A percentile compares a stretch with the other conserved stretches of the same genome.
phyloP scores from a whole-genome alignment of 1,140 invertebrate genomes.

The Lasioglossum albipes region DNA sequence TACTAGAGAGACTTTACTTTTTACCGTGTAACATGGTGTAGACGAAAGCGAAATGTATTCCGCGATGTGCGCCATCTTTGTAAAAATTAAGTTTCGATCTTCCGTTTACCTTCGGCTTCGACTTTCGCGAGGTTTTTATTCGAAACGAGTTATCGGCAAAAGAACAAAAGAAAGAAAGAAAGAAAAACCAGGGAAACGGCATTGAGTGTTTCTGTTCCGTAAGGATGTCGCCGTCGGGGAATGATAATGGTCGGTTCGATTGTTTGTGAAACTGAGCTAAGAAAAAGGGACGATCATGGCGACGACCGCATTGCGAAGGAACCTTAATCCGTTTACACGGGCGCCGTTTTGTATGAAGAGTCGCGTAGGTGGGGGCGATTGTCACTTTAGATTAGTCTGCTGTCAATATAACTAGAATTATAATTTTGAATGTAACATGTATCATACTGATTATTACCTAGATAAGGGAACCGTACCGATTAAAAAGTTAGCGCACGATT shows the following conservation, averaged over 20 bases:
- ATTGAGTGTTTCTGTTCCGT: too few relatives aligned
- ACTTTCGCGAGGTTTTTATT: slow-evolving; percentile 12
- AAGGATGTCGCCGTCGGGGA: neutral
- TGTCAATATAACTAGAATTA: slow-evolving; percentile 74
- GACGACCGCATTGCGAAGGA: slow-evolving; percentile 14
- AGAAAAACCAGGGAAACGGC: neutral
- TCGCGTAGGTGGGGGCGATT: slow-evolving; percentile 50
- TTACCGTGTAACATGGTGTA: slow-evolving; percentile 33
- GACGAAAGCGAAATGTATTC: slow-evolving; percentile 22
- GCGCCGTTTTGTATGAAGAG: slow-evolving; percentile 46
- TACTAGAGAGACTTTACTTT: slow-evolving; percentile 15
- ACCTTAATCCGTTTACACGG: slow-evolving; percentile 7
- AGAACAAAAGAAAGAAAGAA: neutral
- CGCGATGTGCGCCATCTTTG: slow-evolving; percentile 14
- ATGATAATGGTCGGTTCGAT: neutral
- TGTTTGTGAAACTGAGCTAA: slow-evolving; percentile 1
- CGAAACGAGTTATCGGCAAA: too few relatives aligned
- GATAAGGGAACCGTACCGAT: slow-evolving; percentile 68
- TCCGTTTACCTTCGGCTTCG: slow-evolving; percentile 34
- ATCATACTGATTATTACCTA: slow-evolving; percentile 75
- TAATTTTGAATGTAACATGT: slow-evolving; percentile 74
- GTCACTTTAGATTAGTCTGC: slow-evolving; percentile 72
- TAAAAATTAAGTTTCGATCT: slow-evolving; percentile 40
- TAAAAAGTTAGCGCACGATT: slow-evolving; percentile 73
- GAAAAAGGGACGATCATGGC: slow-evolving; percentile 16